A percentile compares a stretch with the other conserved stretches of the same genome.
These are phyloP conservation scores for Hippotragus niger DNA, from an alignment of 2,113 vertebrate genomes.

Conservation along the genomic window DNA sequence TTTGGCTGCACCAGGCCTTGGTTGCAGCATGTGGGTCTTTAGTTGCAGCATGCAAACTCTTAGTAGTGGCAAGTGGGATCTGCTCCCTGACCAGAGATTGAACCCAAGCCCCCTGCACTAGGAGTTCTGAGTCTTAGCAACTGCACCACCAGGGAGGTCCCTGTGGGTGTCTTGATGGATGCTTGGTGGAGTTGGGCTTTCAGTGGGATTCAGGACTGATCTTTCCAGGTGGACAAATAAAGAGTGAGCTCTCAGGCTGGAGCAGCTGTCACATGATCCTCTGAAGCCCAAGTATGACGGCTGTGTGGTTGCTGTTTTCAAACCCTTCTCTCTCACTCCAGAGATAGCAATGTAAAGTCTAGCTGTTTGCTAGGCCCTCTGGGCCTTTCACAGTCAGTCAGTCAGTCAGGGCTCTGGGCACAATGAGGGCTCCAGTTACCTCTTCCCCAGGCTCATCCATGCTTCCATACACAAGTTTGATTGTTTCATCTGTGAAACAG, in stretches of 20 bases:
- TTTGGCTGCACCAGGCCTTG: not conserved
- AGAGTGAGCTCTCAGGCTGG: not conserved
- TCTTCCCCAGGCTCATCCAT: not conserved
- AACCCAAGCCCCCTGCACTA: not conserved
- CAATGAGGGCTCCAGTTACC: not conserved
- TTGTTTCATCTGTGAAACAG: not conserved
- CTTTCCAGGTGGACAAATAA: not conserved
- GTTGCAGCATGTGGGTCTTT: not conserved
- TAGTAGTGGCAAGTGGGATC: not conserved
- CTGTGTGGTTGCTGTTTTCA: not conserved
- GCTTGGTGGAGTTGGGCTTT: not conserved
- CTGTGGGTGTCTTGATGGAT: not conserved
- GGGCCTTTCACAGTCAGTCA: not conserved
- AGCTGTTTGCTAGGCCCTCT: not conserved
- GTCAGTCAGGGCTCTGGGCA: not conserved
- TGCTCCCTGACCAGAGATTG: not conserved
- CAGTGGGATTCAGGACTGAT: not conserved
- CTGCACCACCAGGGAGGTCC: not conserved
- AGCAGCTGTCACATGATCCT: not conserved
- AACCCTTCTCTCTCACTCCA: not conserved
- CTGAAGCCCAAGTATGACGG: not conserved
- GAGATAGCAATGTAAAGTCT: not conserved
- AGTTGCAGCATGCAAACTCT: not conserved
- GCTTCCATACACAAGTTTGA: not conserved
- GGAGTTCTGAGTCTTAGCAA: not conserved